Evolutionary conservation across 2,797 vertebrate genomes (phyloP), one percentile per base, ranked within the genome.

Genomic region (Acanthis flammea): DNA sequence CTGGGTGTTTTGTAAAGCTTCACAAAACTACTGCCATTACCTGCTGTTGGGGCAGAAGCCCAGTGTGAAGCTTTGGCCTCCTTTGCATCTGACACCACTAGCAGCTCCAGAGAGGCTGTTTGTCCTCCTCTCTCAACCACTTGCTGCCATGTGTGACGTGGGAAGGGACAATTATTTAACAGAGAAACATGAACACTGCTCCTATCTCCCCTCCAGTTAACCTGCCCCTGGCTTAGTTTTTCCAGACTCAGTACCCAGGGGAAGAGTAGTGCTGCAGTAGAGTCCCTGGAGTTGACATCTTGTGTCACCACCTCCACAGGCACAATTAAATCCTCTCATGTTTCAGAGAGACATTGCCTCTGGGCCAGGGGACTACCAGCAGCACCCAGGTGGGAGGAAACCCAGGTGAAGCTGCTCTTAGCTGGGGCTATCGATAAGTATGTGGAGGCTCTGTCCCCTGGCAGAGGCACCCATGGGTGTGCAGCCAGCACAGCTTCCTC

Each of bases 231-330:
- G 25, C 31, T 91, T 86, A 1, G 0, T 71, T 88, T 76, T 78
- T 61, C 61, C 61, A 73, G 31, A 58, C 22, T 33, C 3, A 2
- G 41, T 83, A 62, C 57, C 16, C 31, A 21, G 5, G 4, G 6
- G 45, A 77, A 57, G 45, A 60, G n/a, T 30, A 45, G 25, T 45
- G 61, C 28, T 92, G 31, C 44, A 54, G 37, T 2, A 0, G 28
- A 55, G 28, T 60, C 31, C 37, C 31, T 73, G 53, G 45, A 50
- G 27, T 14, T 57, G 31, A 67, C 0, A 0, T 24, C 50, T 60
- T 11, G 0, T n/a, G 48, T n/a, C 0, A 0, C 55, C 41, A 41
- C 23, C 50, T 50, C 60, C 7, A 3, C 0, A 1, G 24, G 44
- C 58, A 37, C 54, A 48, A 55, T 44, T 61, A 8, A 81, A 68